Base-by-base conservation (phyloP, 2,797 vertebrate genomes). In the Aphelocoma californica region DNA sequence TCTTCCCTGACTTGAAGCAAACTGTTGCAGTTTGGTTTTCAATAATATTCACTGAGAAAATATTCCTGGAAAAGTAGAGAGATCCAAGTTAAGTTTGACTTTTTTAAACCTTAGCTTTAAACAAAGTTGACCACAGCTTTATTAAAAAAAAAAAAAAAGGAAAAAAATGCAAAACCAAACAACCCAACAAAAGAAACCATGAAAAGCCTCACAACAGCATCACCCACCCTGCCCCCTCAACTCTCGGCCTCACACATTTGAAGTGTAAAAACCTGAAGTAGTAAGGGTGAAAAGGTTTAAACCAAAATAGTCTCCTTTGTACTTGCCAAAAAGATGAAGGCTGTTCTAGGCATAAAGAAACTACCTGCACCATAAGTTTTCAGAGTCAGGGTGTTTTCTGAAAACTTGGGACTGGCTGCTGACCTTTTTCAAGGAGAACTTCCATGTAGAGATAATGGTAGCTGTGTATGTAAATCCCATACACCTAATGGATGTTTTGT, bases 321-420 rank as follows among this genome's bases (percentile, higher is more conserved):
- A 18, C 21, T 81, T 84, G 28, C 10, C 38, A 14, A 38, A 45
- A 88, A 86, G 32, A 12, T 54, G 14, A 45, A 75, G n/a, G 4
- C 32, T 88, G 2, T 90, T 93, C 19, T 62, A 50, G 29, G 29
- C 75, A 19, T 28, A 34, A 80, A 56, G 36, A 75, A 92, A n/a
- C 24, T 20, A 12, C 19, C 21, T 73, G 14, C 0, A 11, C 2
- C 0, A 0, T 32, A 58, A 50, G 15, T 40, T 44, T 45, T 18
- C 31, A 31, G 34, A 48, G 31, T 81, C 9, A 32, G 4, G 13
- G 2, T 84, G 34, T 78, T 81, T 45, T 34, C 34, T 14, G 53
- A 40, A 78, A 32, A 28, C 14, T 45, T 47, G 23, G 23, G 32
- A 10, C 34, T 73, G 19, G 9, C 21, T 91, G 36, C 34, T 90